Conservation (phyloP, 2,113 vertebrate species). For the Amphilophus citrinellus region DNA sequence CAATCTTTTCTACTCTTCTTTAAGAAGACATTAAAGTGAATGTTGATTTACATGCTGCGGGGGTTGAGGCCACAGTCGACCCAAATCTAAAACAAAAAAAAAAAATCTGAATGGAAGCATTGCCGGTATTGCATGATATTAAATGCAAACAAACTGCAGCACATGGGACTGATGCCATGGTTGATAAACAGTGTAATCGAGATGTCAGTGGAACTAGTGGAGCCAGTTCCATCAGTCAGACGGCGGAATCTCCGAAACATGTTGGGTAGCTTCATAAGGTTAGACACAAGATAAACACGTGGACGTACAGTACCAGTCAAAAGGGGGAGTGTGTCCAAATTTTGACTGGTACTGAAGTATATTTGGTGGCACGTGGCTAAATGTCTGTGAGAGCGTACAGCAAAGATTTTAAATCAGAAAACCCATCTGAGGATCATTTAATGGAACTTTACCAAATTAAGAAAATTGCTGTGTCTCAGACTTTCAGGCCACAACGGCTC, state of each 20-base stretch:
- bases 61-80: neutral
- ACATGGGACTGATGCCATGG: constrained; percentile 25
- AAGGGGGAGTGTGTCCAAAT: too few relatives aligned
- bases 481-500: neutral
- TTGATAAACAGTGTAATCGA: constrained; percentile 23
- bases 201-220: constrained; percentile 33
- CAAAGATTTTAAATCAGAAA: constrained; percentile 6
- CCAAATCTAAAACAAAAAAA: constrained; percentile 12
- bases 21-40: neutral
- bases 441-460: constrained; percentile 39
- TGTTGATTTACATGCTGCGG: neutral
- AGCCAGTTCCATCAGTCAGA: constrained; percentile 24
- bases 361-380: neutral
- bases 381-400: neutral
- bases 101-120: neutral
- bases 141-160: constrained; percentile 34
- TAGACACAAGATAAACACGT: neutral
- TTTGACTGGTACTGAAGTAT: neutral
- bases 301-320: too few relatives aligned
- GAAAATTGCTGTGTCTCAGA: constrained; percentile 16
- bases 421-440: constrained; percentile 32
- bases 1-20: neutral
- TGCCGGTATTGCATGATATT: neutral
- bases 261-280: neutral
- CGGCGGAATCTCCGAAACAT: neutral